Evolutionary conservation across 2,113 vertebrate genomes (phyloP).

Genomic region (Theristicus caerulescens): DNA sequence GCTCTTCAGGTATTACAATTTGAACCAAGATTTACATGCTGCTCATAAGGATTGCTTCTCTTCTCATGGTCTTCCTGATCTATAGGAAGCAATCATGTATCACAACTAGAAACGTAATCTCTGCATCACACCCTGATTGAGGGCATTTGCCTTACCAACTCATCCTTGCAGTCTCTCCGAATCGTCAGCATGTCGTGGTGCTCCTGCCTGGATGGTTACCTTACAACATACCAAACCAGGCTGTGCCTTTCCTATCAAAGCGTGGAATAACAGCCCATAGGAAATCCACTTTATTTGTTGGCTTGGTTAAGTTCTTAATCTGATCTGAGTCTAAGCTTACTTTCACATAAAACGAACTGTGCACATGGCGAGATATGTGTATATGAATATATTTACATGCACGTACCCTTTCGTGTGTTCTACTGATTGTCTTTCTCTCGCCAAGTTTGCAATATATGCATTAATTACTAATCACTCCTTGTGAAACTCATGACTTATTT

Average conservation of each 20-base stretch:
- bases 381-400: too few species aligned
- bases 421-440: neutral
- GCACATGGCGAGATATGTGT: accelerated
- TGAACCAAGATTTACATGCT: neutral
- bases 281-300: neutral
- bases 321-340: neutral
- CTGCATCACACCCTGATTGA: neutral
- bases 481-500: neutral
- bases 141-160: neutral
- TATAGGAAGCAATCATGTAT: neutral
- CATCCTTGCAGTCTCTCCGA: neutral
- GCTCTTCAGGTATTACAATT: neutral
- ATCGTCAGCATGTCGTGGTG: neutral
- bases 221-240: neutral
- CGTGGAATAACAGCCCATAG: accelerated
- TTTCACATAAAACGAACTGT: neutral
- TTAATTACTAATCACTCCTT: neutral
- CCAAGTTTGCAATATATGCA: neutral
- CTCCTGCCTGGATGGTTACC: neutral
- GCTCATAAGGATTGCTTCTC: neutral
- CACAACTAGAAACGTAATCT: neutral
- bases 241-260: neutral
- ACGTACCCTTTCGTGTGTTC: neutral
- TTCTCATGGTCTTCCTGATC: neutral
- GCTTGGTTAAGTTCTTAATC: neutral